A percentile compares a stretch with the other conserved stretches of the same genome.
These are phyloP conservation scores for Stegodyphus mimosarum DNA, from an alignment of 1,140 invertebrate species.

Conservation along the genomic window DNA sequence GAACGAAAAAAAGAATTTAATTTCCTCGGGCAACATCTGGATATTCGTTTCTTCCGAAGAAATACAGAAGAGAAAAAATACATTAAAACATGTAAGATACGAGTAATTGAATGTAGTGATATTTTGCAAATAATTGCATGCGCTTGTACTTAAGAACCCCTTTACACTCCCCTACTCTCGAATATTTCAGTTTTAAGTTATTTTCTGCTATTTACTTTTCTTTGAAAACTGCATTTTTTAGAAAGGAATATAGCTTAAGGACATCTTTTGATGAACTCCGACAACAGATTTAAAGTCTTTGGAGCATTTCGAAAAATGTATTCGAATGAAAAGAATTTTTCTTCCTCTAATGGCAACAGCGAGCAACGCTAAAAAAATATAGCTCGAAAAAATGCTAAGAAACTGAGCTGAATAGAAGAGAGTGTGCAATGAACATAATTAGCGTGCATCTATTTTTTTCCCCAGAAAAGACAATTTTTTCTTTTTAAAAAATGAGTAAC, in stretches of 20 bases:
- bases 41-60: not conserved
- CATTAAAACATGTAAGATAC: not conserved
- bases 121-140: conserved; percentile 28
- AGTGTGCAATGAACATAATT: conserved; percentile 26
- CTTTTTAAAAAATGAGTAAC: not conserved
- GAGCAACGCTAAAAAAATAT: not conserved
- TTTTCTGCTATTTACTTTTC: conserved; percentile 23
- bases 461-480: no score
- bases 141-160: not conserved
- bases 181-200: not conserved
- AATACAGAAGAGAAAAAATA: not conserved
- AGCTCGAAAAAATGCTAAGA: conserved; percentile 3
- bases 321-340: not conserved
- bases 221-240: not conserved
- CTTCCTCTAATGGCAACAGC: not conserved
- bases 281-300: not conserved
- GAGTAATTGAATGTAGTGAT: conserved; percentile 18
- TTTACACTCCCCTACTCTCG: not conserved
- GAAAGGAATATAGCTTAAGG: not conserved
- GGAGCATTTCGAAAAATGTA: not conserved
- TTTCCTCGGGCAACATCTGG: no score
- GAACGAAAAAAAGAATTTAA: no score
- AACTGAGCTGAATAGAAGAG: conserved; percentile 21
- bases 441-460: conserved; percentile 25
- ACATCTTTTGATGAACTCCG: conserved; percentile 2